These are phyloP conservation scores for Chloroceryle aenea DNA, from an alignment of 2,113 vertebrate genomes.

Conservation along the genomic window DNA sequence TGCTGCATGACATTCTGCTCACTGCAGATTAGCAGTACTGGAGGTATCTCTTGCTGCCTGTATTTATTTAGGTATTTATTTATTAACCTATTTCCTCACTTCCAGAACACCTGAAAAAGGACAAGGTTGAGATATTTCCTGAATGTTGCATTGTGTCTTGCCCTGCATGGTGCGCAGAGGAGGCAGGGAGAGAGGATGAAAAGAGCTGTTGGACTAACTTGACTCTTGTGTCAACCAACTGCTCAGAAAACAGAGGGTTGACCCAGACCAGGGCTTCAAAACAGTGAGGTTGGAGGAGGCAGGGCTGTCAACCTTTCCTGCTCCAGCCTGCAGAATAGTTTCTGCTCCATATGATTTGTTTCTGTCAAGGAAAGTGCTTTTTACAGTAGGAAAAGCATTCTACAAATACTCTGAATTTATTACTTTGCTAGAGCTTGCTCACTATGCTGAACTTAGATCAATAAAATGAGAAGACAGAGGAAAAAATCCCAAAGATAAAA, in stretches of 20 bases:
- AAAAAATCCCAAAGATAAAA: constrained; percentile 49
- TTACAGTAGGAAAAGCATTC: background rate
- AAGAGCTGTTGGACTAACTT: background rate
- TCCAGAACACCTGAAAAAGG: background rate
- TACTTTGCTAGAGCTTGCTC: background rate
- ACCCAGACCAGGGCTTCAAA: background rate
- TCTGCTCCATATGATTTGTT: background rate
- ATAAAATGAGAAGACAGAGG: constrained; percentile 8
- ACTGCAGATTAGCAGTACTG: background rate
- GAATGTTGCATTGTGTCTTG: background rate
- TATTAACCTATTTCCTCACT: background rate
- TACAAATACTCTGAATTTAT: constrained; percentile 19
- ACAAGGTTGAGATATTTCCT: background rate
- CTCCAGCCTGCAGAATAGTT: background rate
- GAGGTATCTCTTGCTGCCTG: background rate
- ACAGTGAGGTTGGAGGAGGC: background rate
- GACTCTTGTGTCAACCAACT: background rate
- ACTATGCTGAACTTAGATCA: constrained; percentile 7
- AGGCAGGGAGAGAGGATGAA: background rate
- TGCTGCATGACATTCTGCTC: background rate
- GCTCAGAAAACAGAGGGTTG: background rate
- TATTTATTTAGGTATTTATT: accelerated
- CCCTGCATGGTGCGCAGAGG: background rate
- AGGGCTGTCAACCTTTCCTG: background rate
- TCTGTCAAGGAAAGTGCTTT: background rate